phyloP scores from a whole-genome alignment of 2,888 invertebrate genomes.

The Dolichomitus sp. region DNA sequence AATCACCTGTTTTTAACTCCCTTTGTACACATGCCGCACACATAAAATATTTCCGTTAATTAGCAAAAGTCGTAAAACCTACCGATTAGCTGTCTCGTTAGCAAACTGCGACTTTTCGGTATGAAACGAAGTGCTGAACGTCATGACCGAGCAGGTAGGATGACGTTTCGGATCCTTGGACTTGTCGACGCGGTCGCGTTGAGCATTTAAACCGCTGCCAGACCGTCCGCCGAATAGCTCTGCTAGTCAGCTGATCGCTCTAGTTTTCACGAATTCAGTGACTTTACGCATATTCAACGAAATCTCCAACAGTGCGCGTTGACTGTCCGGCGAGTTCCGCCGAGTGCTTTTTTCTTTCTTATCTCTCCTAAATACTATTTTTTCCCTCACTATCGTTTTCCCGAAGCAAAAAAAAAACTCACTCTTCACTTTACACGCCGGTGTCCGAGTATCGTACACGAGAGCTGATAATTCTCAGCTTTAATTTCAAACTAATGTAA shows the following conservation, averaged over 20 bases:
- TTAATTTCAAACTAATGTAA: neutral
- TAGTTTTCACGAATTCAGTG: constrained; percentile 77
- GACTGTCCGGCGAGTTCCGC: neutral
- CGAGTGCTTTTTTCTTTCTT: neutral
- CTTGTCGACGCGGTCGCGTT: constrained; percentile 66
- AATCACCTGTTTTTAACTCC: too few species aligned
- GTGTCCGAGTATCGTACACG: neutral
- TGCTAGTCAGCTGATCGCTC: constrained; percentile 81
- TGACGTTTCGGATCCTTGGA: constrained; percentile 60
- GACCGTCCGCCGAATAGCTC: constrained; percentile 75
- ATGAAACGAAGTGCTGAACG: constrained; percentile 82
- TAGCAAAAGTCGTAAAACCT: constrained; percentile 49
- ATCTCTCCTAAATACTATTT: neutral
- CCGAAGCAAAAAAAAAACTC: neutral
- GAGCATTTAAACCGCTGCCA: constrained; percentile 58
- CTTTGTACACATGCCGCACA: too few species aligned
- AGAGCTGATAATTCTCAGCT: neutral
- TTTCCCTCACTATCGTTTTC: constrained; percentile 5
- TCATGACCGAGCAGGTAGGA: constrained; percentile 80
- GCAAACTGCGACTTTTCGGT: constrained; percentile 80
- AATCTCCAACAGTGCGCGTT: constrained; percentile 59
- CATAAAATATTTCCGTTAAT: too few species aligned
- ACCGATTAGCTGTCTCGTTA: constrained; percentile 79
- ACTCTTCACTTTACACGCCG: neutral
- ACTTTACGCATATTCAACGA: constrained; percentile 75